A percentile compares a stretch with the other conserved stretches of the same genome.
Evolutionary conservation across 2,797 vertebrate genomes (phyloP).

Genomic region (Hozukius guyotensis): DNA sequence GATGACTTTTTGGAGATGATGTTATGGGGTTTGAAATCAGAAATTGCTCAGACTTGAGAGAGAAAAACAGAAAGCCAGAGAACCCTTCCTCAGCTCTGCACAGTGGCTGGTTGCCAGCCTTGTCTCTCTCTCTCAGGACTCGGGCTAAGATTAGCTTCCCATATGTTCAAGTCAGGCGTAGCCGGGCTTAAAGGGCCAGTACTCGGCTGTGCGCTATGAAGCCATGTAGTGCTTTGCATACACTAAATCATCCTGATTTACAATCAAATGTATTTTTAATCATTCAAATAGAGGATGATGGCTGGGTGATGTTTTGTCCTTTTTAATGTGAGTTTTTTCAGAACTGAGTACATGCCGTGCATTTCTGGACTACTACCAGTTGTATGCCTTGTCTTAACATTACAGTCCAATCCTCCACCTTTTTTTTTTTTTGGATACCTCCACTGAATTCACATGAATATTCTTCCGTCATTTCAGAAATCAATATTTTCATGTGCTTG

Average conservation of each 20-base stretch:
- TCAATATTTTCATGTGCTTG: constrained; percentile 29
- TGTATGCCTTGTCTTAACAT: not conserved
- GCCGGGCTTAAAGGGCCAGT: constrained; percentile 84
- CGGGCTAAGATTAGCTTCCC: constrained; percentile 87
- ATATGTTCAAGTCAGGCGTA: constrained; percentile 83
- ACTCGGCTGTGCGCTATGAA: constrained; percentile 1
- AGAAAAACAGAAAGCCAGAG: constrained; percentile 40
- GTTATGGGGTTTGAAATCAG: not conserved
- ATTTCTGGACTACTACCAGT: not conserved
- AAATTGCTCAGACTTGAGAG: constrained; percentile 23
- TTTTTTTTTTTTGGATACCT: not conserved
- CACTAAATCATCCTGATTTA: not conserved
- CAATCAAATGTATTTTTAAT: not conserved
- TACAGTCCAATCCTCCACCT: not conserved
- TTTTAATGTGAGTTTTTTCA: not conserved
- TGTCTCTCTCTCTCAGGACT: constrained; percentile 80
- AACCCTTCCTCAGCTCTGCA: constrained; percentile 59
- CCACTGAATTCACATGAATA: not conserved
- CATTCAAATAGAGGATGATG: not conserved
- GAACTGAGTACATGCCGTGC: not conserved
- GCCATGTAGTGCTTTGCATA: not conserved
- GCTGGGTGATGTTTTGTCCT: not conserved
- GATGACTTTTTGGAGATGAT: not conserved
- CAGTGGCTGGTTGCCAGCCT: constrained; percentile 80
- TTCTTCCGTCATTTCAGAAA: constrained; percentile 11